Evolutionary conservation across 2,797 vertebrate species (phyloP).

Genomic region (Urocyon cinereoargenteus): DNA sequence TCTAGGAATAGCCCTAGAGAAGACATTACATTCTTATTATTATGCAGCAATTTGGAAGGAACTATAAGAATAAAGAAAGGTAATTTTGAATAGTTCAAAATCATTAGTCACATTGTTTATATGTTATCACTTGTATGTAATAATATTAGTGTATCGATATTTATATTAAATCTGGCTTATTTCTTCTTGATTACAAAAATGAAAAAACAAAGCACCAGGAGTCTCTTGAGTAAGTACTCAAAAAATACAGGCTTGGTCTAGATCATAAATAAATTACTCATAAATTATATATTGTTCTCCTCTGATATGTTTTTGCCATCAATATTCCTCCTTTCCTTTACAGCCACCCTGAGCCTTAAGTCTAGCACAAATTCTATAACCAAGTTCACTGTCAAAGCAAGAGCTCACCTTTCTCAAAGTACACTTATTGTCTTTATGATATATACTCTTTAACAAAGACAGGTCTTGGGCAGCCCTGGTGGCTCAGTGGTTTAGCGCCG

Average conservation of each 20-base stretch:
- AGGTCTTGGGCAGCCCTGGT: neutral
- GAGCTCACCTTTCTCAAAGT: neutral
- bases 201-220: neutral
- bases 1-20: neutral
- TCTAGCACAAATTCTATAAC: neutral
- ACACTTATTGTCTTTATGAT: neutral
- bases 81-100: neutral
- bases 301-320: neutral
- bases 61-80: neutral
- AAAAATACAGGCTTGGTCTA: neutral
- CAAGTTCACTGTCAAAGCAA: neutral
- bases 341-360: neutral
- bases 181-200: neutral
- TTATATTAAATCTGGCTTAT: neutral
- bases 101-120: neutral
- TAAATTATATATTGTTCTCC: neutral
- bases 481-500: too few species aligned
- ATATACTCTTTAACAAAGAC: neutral
- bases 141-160: neutral
- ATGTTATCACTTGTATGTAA: constrained; percentile 25
- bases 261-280: neutral
- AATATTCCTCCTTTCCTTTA: neutral
- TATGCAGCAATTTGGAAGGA: neutral
- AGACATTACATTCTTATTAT: neutral
- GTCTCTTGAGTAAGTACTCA: neutral